Conservation (phyloP, 2,797 vertebrate genomes). For the Sebastes kiyomatsui region DNA sequence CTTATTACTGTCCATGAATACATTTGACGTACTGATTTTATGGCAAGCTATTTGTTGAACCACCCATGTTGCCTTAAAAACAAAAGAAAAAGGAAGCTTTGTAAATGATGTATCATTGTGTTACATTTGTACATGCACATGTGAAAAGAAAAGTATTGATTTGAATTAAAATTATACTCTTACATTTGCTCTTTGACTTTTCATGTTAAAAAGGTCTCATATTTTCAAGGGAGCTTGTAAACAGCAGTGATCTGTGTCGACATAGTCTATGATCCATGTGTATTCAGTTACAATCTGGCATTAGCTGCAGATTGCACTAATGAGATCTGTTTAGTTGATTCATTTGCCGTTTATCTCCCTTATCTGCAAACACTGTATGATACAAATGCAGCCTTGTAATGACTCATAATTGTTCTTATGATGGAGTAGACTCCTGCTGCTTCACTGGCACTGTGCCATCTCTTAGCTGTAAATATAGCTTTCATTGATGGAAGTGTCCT, state of each 20-base stretch:
- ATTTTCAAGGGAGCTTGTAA: not conserved
- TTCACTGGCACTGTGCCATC: constrained; percentile 12
- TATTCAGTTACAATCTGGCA: not conserved
- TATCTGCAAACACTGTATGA: not conserved
- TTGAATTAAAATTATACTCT: constrained; percentile 56
- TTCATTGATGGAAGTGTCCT: constrained; percentile 19
- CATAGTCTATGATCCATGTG: not conserved
- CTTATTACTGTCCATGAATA: constrained; percentile 36
- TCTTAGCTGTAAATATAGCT: constrained; percentile 41
- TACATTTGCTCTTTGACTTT: constrained; percentile 2
- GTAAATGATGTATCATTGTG: constrained; percentile 58
- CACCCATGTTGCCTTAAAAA: constrained; percentile 78
- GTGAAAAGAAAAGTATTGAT: constrained; percentile 23
- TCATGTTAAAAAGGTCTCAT: not conserved
- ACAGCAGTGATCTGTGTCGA: constrained; percentile 26
- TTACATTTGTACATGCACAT: constrained; percentile 61
- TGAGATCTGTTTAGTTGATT: constrained; percentile 29
- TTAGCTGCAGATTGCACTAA: constrained; percentile 39
- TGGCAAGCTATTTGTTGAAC: constrained; percentile 37
- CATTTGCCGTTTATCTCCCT: not conserved
- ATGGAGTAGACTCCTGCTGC: constrained; percentile 6
- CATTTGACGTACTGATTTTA: constrained; percentile 27
- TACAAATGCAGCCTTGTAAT: constrained; percentile 10
- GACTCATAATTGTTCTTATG: constrained; percentile 25
- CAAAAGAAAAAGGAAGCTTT: constrained; percentile 49